These are phyloP conservation scores for Eupeodes luniger DNA, from an alignment of 2,888 invertebrate species.

Conservation along the genomic window DNA sequence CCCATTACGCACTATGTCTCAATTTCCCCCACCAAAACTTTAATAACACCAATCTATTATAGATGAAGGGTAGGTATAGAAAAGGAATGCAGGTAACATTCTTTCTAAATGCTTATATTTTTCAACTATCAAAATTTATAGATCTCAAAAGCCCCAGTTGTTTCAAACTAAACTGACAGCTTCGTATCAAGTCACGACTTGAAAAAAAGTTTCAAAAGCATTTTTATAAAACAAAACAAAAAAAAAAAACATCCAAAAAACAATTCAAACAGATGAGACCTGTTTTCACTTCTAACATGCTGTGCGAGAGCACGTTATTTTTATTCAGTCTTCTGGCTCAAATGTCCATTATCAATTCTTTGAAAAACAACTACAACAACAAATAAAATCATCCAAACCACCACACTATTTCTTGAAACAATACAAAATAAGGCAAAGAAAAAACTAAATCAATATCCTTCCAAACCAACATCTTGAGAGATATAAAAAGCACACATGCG, in stretches of 20 bases:
- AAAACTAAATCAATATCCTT: conserved; percentile 47
- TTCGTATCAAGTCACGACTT: conserved; percentile 4
- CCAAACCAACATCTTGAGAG: conserved; percentile 34
- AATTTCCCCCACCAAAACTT: too few relatives aligned
- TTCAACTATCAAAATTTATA: not conserved
- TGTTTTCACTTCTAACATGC: conserved; percentile 21
- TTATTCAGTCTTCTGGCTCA: conserved; percentile 17
- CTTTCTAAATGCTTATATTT: not conserved
- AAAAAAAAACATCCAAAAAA: not conserved
- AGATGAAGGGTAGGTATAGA: too few relatives aligned
- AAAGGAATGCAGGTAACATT: too few relatives aligned
- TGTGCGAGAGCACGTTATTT: conserved; percentile 16
- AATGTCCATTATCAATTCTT: conserved; percentile 26
- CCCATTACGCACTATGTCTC: too few relatives aligned
- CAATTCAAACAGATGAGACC: conserved; percentile 24
- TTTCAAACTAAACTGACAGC: conserved; percentile 1
- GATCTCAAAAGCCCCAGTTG: not conserved
- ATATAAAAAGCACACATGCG: conserved; percentile 42
- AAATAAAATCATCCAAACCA: not conserved
- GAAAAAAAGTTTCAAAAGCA: not conserved
- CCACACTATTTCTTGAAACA: conserved; percentile 3
- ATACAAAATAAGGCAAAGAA: not conserved
- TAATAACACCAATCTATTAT: too few relatives aligned
- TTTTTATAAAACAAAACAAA: not conserved
- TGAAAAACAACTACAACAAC: not conserved